Evolutionary conservation across 2,113 vertebrate genomes (phyloP).

Genomic region (Dolichallabes microphthalmus): DNA sequence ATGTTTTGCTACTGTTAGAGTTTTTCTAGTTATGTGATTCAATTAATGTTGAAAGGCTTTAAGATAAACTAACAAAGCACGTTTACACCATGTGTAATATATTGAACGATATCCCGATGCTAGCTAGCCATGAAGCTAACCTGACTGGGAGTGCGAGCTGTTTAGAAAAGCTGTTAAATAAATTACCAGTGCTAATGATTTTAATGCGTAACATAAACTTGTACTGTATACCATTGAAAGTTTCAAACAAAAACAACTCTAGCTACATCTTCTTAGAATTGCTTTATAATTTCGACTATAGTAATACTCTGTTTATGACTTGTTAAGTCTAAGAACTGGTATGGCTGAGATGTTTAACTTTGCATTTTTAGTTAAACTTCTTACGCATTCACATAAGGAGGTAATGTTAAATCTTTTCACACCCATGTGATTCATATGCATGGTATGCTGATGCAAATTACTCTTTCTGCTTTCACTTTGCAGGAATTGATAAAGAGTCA

Average conservation of each 20-base stretch:
- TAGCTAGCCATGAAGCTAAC: background rate
- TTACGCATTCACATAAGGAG: background rate
- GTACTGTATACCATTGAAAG: background rate
- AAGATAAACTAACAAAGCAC: background rate
- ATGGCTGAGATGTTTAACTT: background rate
- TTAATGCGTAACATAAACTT: background rate
- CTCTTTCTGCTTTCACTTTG: slow-evolving; percentile 4
- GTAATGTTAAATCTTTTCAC: background rate
- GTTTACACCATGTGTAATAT: background rate
- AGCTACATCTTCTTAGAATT: background rate
- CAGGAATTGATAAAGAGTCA: slow-evolving; percentile 6
- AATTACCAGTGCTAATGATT: background rate
- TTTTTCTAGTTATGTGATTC: background rate
- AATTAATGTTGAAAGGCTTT: background rate
- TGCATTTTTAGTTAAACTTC: background rate
- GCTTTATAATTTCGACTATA: background rate
- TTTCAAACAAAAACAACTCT: background rate
- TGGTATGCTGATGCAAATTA: background rate
- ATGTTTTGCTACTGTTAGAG: background rate
- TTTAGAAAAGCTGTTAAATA: background rate
- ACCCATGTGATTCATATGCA: background rate
- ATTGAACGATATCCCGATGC: background rate
- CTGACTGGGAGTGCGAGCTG: background rate
- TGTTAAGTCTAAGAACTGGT: too few relatives aligned
- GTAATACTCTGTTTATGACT: background rate